Base-by-base conservation (phyloP, 2,888 invertebrate genomes). In the Acleris holmiana region DNA sequence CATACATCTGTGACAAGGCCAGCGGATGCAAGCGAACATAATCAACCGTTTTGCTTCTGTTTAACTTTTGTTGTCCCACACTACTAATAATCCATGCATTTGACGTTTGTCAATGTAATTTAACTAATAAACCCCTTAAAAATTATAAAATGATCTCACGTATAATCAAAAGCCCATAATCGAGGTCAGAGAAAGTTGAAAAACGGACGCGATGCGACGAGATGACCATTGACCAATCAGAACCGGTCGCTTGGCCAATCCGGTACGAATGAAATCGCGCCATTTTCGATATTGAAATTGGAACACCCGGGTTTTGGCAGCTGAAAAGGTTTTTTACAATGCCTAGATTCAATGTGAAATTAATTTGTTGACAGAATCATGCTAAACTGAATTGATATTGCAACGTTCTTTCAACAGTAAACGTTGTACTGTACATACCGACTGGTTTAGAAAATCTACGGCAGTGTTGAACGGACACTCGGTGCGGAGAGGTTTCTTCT, bases 141-240 rank as follows among this genome's bases (percentile, higher is more conserved):
- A 29, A 57, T 13, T 10, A 15, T n/a, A 10, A 49, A 50, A 35
- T 49, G 23, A 69, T 67, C 61, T 71, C 68, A 50, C 68, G 70
- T 77, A 79, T 81, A 80, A 72, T 72, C 68, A 76, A 75, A 73
- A 76, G 67, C 73, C 73, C 63, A 71, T 73, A 73, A 88, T 82
- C 80, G 83, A 76, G 91, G 91, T 89, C 90, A 78, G 91, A 90
- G 91, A 91, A 91, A 91, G 91, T 89, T 89, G 84, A 86, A 88
- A 88, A 88, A 86, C 82, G 78, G 77, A 76, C 74, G 73, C 79
- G 76, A 75, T 73, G 73, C 80, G 74, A 74, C 72, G 78, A 81
- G 84, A 87, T 82, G 84, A 79, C 82, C 83, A 82, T 82, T 78
- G 78, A 78, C 82, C 84, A 82, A 82, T 78, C 77, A 77, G 76